Evolutionary conservation across 2,113 vertebrate genomes (phyloP).

Genomic region (Miniopterus natalensis): DNA sequence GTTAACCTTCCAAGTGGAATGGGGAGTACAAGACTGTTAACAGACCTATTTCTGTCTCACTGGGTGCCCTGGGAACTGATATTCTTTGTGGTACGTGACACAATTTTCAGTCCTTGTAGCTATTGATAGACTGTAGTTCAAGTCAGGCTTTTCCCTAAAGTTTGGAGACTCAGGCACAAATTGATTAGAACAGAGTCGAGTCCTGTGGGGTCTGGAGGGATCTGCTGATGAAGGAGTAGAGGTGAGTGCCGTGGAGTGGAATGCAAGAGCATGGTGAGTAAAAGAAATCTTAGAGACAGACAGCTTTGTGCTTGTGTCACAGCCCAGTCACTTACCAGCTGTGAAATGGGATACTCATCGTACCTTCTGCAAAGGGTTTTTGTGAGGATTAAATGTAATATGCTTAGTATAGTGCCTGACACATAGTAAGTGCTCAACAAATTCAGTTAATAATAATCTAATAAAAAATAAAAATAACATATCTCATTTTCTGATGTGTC

Average conservation of each 20-base stretch:
- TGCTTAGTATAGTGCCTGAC: background rate
- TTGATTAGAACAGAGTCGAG: background rate
- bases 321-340: background rate
- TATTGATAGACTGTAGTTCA: background rate
- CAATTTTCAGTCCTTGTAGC: constrained; percentile 20
- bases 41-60: background rate
- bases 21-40: background rate
- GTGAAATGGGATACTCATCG: background rate
- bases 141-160: background rate
- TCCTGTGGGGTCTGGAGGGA: background rate
- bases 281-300: background rate
- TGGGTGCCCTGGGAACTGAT: background rate
- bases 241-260: background rate
- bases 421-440: background rate
- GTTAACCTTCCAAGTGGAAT: constrained; percentile 25
- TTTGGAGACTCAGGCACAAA: background rate
- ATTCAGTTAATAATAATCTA: background rate
- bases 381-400: background rate
- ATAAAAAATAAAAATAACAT: background rate
- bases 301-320: background rate
- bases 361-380: background rate
- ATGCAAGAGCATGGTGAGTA: background rate
- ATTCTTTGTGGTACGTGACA: background rate
- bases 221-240: background rate
- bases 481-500: background rate